phyloP scores from a whole-genome alignment of 2,888 invertebrate genomes.

The Hydroisotoma schaefferi region DNA sequence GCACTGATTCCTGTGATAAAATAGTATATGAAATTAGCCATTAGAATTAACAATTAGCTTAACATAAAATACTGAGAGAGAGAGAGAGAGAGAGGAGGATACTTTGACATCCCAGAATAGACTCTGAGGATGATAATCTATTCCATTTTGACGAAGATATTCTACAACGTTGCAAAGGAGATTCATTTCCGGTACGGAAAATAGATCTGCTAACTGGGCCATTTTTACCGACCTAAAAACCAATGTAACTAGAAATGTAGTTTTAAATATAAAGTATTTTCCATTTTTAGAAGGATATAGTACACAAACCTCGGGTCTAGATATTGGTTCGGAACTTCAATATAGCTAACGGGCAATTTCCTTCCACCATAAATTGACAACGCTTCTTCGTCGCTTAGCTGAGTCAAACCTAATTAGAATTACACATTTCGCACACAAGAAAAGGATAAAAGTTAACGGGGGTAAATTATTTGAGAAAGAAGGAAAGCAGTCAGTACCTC shows the following conservation, averaged over 20 bases:
- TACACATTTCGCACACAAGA: not conserved
- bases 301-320: conserved; percentile 28
- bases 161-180: conserved; percentile 89
- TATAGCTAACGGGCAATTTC: conserved; percentile 80
- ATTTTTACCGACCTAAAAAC: conserved; percentile 60
- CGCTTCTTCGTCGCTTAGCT: conserved; percentile 79
- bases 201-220: conserved; percentile 93
- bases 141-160: conserved; percentile 81
- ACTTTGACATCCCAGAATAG: conserved; percentile 92
- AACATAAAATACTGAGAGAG: not conserved
- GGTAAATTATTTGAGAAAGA: no score
- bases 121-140: conserved; percentile 93
- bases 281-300: conserved; percentile 14
- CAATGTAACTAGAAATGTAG: no score
- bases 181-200: conserved; percentile 95
- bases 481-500: conserved; percentile 65
- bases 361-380: conserved; percentile 77
- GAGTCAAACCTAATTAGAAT: conserved; percentile 57
- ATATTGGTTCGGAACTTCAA: conserved; percentile 59
- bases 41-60: not conserved
- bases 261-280: conserved; percentile 4
- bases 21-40: conserved; percentile 10
- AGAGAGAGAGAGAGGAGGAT: conserved; percentile 42
- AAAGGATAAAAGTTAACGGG: not conserved
- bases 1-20: conserved; percentile 72